Percentiles rank a stretch among this genome's conserved stretches.
Conservation (phyloP, 2,113 vertebrate species). For the Mus spicilegus region DNA sequence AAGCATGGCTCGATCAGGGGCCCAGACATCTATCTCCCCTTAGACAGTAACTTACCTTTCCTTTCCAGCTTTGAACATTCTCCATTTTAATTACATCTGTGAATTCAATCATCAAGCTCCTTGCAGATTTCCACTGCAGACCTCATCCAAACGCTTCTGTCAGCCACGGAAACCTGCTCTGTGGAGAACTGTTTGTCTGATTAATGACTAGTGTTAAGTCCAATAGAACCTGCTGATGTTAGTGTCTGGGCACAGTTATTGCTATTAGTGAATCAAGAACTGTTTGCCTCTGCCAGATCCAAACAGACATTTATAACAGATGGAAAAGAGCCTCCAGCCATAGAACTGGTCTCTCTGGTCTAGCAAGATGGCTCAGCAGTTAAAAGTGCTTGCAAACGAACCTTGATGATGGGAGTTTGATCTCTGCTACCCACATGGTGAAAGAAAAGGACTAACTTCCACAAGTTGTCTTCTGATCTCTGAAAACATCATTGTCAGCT, state of each 20-base stretch:
- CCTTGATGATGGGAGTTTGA: background rate
- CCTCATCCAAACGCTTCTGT: background rate
- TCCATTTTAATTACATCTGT: background rate
- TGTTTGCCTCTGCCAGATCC: background rate
- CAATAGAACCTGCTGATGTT: background rate
- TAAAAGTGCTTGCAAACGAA: background rate
- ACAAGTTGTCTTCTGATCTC: background rate
- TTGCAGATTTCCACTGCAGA: background rate
- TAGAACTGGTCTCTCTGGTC: background rate
- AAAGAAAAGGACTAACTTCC: no score
- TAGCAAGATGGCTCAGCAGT: background rate
- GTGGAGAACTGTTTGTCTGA: background rate
- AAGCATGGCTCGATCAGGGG: background rate
- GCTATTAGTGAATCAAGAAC: background rate
- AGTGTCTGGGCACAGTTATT: background rate
- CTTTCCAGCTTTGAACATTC: background rate
- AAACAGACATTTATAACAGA: slow-evolving; percentile 4
- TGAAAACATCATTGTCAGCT: background rate
- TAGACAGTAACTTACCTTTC: background rate
- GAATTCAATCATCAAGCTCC: background rate
- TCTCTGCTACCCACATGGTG: background rate
- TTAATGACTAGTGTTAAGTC: slow-evolving; percentile 13
- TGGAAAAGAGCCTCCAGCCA: background rate
- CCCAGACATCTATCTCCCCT: background rate
- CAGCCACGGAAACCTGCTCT: background rate